Conservation (phyloP, 2,113 vertebrate species). For the Calypte anna region DNA sequence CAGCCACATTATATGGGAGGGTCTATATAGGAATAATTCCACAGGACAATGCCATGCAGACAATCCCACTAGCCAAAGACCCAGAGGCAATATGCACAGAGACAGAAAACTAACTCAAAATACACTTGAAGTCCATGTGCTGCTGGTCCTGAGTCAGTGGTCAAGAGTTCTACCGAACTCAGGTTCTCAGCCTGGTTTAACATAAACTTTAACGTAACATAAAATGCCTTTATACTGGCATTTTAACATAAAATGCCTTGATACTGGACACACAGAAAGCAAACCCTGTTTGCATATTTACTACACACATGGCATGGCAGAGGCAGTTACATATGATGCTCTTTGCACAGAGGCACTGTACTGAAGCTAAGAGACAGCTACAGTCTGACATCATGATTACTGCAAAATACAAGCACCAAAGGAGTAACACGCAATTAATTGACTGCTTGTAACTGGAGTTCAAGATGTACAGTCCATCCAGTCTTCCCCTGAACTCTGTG, state of each 20-base stretch:
- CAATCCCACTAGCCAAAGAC: not conserved
- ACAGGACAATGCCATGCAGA: not conserved
- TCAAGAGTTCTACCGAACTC: not conserved
- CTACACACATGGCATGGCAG: not conserved
- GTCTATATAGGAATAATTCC: not conserved
- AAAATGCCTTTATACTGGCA: not conserved
- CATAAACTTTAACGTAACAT: no score
- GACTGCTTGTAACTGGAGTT: not conserved
- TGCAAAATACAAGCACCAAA: not conserved
- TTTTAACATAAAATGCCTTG: not conserved
- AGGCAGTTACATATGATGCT: not conserved
- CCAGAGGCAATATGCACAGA: not conserved
- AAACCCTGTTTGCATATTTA: not conserved
- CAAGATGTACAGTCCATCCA: not conserved
- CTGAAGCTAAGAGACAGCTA: not conserved
- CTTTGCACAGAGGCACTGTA: not conserved
- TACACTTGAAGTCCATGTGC: not conserved
- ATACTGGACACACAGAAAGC: not conserved
- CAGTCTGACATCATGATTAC: not conserved
- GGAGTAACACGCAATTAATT: rapidly evolving
- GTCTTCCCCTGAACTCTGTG: not conserved
- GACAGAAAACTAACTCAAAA: not conserved
- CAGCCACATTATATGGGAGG: not conserved
- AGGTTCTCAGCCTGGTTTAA: not conserved
- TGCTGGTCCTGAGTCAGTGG: rapidly evolving